Base-by-base conservation (phyloP, 2,888 invertebrate genomes). In the Anoplius nigerrimus region DNA sequence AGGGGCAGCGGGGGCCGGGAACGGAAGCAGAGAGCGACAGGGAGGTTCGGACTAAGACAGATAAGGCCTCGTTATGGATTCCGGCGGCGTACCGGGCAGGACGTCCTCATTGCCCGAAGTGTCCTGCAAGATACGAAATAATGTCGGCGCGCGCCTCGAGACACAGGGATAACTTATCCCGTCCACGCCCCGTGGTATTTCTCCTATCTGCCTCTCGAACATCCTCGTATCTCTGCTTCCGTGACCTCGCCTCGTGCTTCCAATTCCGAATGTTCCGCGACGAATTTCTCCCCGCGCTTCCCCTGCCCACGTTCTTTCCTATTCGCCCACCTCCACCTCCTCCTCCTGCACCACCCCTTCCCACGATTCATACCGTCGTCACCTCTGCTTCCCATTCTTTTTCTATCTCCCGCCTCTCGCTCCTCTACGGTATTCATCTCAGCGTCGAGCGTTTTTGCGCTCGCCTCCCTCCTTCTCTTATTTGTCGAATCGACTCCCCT, bases 71-170 rank as follows among this genome's bases (percentile, higher is more conserved):
- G 83, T 84, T 84, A 82, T 79, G 83, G 78, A 84, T 84, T 84
- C 84, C 75, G 74, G 72, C 70, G 73, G 82, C 80, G 81, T 75
- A 64, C 72, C 62, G 68, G 76, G 72, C 82, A 82, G 86, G 84
- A 85, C 81, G 76, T 85, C 80, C 84, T 85, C 84, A 81, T 85
- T 86, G 85, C 81, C 76, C 75, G 73, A 82, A 84, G 83, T 84
- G 84, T 85, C 83, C 82, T 81, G 82, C 79, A 67, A 82, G 80
- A 84, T 83, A 83, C 82, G 77, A 81, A 83, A 83, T 83, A 84
- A 84, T 80, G 82, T 80, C 77, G 76, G 73, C 76, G 80, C 75
- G 77, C 71, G 71, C 74, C 74, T 75, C 73, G 80, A 78, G 82
- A 84, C 79, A 72, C 81, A 63, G 62, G 78, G 82, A 84, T 84